Base-by-base conservation (phyloP, 1,140 invertebrate species). In the Muscidifurax raptorellus region DNA sequence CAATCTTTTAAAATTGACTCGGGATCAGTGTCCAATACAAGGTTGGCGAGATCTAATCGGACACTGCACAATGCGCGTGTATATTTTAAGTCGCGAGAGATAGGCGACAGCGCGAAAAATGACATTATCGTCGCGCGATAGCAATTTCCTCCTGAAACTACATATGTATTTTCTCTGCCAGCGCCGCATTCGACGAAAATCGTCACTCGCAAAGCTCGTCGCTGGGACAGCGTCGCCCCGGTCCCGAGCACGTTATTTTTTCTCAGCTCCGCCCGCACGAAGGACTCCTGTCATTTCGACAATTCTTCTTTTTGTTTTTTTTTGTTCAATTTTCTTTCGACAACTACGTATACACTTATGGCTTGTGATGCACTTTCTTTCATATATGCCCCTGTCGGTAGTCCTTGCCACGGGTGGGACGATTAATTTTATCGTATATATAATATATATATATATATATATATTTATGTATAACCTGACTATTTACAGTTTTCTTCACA, bases 401-500 rank as follows among this genome's bases (percentile, higher is more conserved):
- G 74, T 87, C 86, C 86, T 87, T 89, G 52, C 87, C 86, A 88
- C 86, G 85, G 85, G 74, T 86, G 86, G 88, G 87, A 90, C 87
- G 87, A 85, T 88, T 80, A 82, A 82, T 86, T 86, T 87, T 86
- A 87, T 88, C 79, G 89, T 89, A 88, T 86, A 86, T 82, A 89
- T 87, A 85, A 86, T 89, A 88, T 88, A 87, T 85, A 86, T 81
- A 87, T 87, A 85, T 83, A 86, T 88, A 88, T 87, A 86, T 86
- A 87, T 85, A 85, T 85, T 80, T 88, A 89, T 88, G 87, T 90
- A 91, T 91, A 91, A 90, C 89, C 90, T 89, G 90, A 91, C 77
- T 84, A 92, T 92, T 91, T 93, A 93, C 92, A 93, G 89, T 84
- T 88, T 91, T 91, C 88, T 91, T 91, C 91, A 91, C 89, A 90